Percentiles rank a stretch among this genome's conserved stretches.
These are phyloP conservation scores for Apantesis nais DNA, from an alignment of 2,888 invertebrate species.

Conservation along the genomic window DNA sequence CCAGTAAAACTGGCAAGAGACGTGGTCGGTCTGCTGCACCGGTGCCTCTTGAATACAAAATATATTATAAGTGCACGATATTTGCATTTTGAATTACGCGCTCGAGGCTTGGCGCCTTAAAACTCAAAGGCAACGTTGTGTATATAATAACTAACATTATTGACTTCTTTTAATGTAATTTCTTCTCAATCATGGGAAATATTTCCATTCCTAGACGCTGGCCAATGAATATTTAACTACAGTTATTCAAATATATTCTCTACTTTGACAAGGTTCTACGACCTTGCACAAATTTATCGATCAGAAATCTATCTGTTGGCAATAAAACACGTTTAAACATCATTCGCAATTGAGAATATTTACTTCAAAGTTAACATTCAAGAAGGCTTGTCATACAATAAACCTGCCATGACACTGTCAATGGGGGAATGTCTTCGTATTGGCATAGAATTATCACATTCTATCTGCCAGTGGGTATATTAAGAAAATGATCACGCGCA, in stretches of 20 bases:
- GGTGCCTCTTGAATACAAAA: conserved; percentile 79
- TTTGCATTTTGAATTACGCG: conserved; percentile 85
- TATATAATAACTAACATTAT: conserved; percentile 35
- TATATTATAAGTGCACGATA: conserved; percentile 80
- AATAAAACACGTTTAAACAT: conserved; percentile 21
- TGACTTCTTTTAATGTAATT: conserved; percentile 37
- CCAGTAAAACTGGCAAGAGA: conserved; percentile 80
- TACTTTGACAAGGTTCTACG: conserved; percentile 6
- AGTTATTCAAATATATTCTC: not conserved
- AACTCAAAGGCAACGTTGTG: conserved; percentile 44
- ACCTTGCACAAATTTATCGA: conserved; percentile 26
- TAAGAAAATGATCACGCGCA: conserved; percentile 57
- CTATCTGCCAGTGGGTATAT: conserved; percentile 45
- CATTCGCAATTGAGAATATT: conserved; percentile 40
- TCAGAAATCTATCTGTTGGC: conserved; percentile 30
- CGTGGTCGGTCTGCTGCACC: conserved; percentile 70
- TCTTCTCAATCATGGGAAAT: conserved; percentile 29
- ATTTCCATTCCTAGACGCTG: conserved; percentile 6
- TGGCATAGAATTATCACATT: conserved; percentile 57
- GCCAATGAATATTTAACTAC: not conserved
- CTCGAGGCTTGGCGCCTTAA: conserved; percentile 65
- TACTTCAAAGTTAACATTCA: conserved; percentile 44
- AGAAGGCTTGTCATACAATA: conserved; percentile 38
- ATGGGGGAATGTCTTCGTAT: conserved; percentile 49
- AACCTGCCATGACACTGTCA: conserved; percentile 45